These are phyloP conservation scores for Cebidichthys violaceus DNA, from an alignment of 2,113 vertebrate genomes.

Conservation along the genomic window DNA sequence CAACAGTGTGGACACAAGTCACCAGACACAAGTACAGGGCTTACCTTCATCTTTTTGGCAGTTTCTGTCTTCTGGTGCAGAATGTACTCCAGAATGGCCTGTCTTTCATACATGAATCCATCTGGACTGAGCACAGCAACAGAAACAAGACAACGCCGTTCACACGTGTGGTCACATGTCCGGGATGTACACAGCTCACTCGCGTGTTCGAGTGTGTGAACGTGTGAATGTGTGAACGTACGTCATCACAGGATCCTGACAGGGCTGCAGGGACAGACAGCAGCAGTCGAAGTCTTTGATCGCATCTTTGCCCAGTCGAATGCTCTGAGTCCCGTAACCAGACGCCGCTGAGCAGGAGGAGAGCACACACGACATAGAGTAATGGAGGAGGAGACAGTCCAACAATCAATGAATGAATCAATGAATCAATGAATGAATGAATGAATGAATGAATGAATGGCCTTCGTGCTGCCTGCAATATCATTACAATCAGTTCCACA, in stretches of 20 bases:
- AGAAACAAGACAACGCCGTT: conserved; percentile 13
- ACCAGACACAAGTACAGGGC: neutral
- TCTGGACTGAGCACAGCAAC: conserved; percentile 82
- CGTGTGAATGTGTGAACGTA: conserved; percentile 77
- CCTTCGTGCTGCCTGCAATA: neutral
- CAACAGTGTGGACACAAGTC: neutral
- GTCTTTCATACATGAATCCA: conserved; percentile 91
- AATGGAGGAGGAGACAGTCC: neutral
- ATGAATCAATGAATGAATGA: neutral
- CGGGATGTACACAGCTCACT: neutral
- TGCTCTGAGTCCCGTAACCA: conserved; percentile 92
- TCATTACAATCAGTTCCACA: neutral
- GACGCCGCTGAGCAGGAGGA: conserved; percentile 84
- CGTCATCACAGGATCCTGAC: conserved; percentile 91
- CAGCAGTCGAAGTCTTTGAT: conserved; percentile 96
- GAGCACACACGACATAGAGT: neutral
- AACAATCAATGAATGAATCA: neutral
- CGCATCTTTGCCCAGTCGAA: conserved; percentile 91
- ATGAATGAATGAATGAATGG: neutral
- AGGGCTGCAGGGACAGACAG: conserved; percentile 91
- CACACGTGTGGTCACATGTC: neutral
- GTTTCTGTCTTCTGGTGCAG: conserved; percentile 91
- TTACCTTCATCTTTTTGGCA: conserved; percentile 91
- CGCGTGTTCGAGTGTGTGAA: neutral
- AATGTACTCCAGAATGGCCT: conserved; percentile 93